These are phyloP conservation scores for Eupleurogrammus muticus DNA, from an alignment of 2,797 vertebrate genomes.

Conservation along the genomic window DNA sequence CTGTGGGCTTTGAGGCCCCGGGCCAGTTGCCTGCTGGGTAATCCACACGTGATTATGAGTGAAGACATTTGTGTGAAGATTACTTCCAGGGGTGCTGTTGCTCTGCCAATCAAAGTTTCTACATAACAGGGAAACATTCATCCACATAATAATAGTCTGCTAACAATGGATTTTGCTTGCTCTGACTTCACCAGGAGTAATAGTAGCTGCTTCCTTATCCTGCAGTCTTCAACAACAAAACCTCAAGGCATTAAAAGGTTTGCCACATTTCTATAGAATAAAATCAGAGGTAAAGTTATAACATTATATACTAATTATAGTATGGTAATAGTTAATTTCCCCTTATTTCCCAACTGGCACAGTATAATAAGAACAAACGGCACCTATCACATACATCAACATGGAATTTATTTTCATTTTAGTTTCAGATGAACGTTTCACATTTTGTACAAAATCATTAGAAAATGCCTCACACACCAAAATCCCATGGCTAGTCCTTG, in stretches of 20 bases:
- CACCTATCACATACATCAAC: slow-evolving; percentile 67
- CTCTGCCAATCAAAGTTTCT: neutral
- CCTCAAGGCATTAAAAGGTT: neutral
- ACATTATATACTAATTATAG: neutral
- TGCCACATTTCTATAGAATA: neutral
- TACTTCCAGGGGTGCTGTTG: neutral
- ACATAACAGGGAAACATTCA: neutral
- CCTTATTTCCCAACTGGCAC: neutral
- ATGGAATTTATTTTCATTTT: slow-evolving; percentile 82
- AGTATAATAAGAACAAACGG: slow-evolving; percentile 35
- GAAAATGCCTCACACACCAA: slow-evolving; percentile 76
- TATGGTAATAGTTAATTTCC: neutral
- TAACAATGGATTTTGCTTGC: neutral
- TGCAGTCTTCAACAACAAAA: neutral
- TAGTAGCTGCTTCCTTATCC: neutral
- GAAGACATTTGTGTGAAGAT: neutral
- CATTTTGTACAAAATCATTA: slow-evolving; percentile 88
- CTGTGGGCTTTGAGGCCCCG: neutral
- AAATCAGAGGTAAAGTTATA: neutral
- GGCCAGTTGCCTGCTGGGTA: neutral
- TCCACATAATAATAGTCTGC: neutral
- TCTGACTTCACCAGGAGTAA: neutral
- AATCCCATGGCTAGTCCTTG: slow-evolving; percentile 56
- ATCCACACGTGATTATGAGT: neutral
- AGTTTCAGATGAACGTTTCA: slow-evolving; percentile 83